phyloP scores from a whole-genome alignment of 1,140 invertebrate genomes.

The Stratiolaelaps scimitus region DNA sequence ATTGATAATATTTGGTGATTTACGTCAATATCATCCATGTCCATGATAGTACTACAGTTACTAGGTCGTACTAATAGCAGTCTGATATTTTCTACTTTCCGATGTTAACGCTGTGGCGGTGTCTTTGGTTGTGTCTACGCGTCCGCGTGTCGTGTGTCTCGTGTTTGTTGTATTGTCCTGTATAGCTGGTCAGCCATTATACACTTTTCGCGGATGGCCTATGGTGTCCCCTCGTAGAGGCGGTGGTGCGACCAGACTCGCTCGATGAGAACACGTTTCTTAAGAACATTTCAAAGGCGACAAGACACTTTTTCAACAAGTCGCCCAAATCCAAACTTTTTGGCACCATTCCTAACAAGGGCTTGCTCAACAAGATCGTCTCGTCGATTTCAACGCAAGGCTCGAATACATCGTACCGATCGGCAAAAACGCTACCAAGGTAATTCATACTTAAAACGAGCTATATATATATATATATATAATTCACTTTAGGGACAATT shows the following conservation, averaged over 20 bases:
- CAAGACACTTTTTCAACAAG: constrained; percentile 30
- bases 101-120: too few relatives aligned
- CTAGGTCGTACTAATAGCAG: too few relatives aligned
- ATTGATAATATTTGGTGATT: too few relatives aligned
- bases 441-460: neutral
- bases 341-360: constrained; percentile 27
- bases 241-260: constrained; percentile 17
- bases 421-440: constrained; percentile 20
- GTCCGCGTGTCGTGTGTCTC: too few relatives aligned
- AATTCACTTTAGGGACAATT: too few relatives aligned
- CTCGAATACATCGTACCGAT: constrained; percentile 14
- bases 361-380: constrained; percentile 24
- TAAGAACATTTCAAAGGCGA: constrained; percentile 19
- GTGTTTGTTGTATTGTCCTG: constrained; percentile 1
- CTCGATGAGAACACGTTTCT: constrained; percentile 24
- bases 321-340: constrained; percentile 21
- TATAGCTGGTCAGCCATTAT: constrained; percentile 38
- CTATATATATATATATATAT: too few relatives aligned
- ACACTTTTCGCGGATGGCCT: constrained; percentile 38
- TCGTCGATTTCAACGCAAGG: constrained; percentile 17
- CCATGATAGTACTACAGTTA: too few relatives aligned
- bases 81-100: too few relatives aligned
- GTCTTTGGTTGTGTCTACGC: too few relatives aligned
- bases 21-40: too few relatives aligned
- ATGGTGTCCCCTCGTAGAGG: constrained; percentile 37